Conservation (phyloP, 2,888 invertebrate species). For the Cantharis rufa region DNA sequence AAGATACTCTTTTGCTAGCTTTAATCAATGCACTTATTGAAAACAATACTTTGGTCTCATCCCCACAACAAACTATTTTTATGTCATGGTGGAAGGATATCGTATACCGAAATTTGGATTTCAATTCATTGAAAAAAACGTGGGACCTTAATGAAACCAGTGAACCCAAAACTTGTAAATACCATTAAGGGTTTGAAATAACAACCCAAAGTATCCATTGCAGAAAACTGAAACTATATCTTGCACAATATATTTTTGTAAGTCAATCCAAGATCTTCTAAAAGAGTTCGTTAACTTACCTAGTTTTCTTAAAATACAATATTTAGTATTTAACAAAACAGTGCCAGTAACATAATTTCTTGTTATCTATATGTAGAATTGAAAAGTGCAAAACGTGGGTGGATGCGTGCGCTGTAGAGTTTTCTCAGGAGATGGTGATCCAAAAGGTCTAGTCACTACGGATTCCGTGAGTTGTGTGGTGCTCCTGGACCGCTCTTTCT, state of each 20-base stretch:
- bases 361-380: slow-evolving; percentile 14
- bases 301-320: background rate
- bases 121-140: background rate
- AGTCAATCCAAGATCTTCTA: background rate
- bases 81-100: too few relatives aligned
- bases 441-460: slow-evolving; percentile 52
- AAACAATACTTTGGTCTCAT: too few relatives aligned
- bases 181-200: background rate
- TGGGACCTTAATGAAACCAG: background rate
- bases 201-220: background rate
- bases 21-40: too few relatives aligned
- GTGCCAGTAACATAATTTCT: slow-evolving; percentile 21
- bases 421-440: slow-evolving; percentile 31
- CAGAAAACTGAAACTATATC: background rate
- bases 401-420: slow-evolving; percentile 36
- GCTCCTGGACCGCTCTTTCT: slow-evolving; percentile 55
- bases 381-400: slow-evolving; percentile 26
- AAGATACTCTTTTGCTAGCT: too few relatives aligned
- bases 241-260: background rate
- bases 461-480: slow-evolving; percentile 57
- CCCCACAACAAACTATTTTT: background rate
- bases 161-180: background rate
- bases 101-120: background rate
- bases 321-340: background rate
- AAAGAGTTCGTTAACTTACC: slow-evolving; percentile 20